Conservation (phyloP, 1,140 invertebrate species). For the Gonioctena quinquepunctata region DNA sequence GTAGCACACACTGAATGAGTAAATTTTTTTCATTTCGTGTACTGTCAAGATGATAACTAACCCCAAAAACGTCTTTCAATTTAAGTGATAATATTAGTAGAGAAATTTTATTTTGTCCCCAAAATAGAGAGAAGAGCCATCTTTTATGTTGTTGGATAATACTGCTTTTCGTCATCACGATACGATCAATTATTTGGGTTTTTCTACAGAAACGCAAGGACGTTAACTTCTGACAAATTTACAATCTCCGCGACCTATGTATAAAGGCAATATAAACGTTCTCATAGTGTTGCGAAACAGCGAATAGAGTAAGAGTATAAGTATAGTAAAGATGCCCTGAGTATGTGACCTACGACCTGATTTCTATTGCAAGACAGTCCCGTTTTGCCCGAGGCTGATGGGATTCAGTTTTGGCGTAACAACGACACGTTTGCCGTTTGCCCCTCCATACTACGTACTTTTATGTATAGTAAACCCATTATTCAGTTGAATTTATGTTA, state of each 20-base stretch:
- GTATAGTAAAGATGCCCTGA: slow-evolving; percentile 26
- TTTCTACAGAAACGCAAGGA: neutral
- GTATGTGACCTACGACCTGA: slow-evolving; percentile 41
- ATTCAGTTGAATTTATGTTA: slow-evolving; percentile 14
- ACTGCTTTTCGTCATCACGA: too few relatives aligned
- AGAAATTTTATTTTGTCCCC: too few relatives aligned
- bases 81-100: too few relatives aligned
- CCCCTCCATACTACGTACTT: neutral
- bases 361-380: slow-evolving; percentile 41
- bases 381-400: slow-evolving; percentile 29
- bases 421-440: slow-evolving; percentile 1
- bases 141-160: too few relatives aligned
- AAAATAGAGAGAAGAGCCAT: too few relatives aligned
- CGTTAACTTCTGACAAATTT: neutral
- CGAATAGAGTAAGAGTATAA: slow-evolving; percentile 13
- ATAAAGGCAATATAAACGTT: slow-evolving; percentile 12
- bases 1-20: too few relatives aligned
- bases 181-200: neutral
- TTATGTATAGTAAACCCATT: neutral
- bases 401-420: slow-evolving; percentile 17
- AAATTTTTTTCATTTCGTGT: too few relatives aligned
- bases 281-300: slow-evolving; percentile 26
- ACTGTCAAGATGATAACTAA: too few relatives aligned
- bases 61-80: too few relatives aligned
- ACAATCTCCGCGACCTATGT: slow-evolving; percentile 1